Evolutionary conservation across 2,113 vertebrate species (phyloP), one percentile per base, ranked within the genome.

Genomic region (Rhineura floridana): DNA sequence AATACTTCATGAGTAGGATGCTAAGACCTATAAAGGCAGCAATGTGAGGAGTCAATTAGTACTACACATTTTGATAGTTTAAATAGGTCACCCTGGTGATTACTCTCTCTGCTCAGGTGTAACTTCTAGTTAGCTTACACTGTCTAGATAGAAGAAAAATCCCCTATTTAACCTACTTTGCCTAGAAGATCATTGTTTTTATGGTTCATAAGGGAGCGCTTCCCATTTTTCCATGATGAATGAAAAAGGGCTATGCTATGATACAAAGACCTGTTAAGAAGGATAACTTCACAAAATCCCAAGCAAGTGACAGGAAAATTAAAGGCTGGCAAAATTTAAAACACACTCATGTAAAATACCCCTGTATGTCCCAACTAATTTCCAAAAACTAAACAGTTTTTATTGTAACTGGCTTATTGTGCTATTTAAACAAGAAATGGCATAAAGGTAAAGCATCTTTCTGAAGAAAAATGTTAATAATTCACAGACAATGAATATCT

Each of bases 261-360:
- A 70, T 79, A 80, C 86, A 44, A 59, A 63, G 46, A 84, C 0
- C 13, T 52, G 75, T 77, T 83, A 92, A 91, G 50, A 93, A 87
- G 88, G 91, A 93, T 1, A 87, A 84, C 93, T 89, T 81, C 52
- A 65, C 62, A 82, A 70, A 30, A 25, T 36, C 90, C 88, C 52
- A 3, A 73, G 19, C 52, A n/a, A 92, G 89, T 55, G 78, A 11
- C n/a, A 75, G 62, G 85, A 90, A n/a, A 59, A 2, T 33, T n/a
- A 76, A 36, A 44, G 19, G 19, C 0, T 62, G 30, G 33, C 55
- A 63, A 76, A 48, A 79, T 67, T 48, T 36, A 67, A 76, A 39
- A 15, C n/a, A 70, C 25, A 23, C 28, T 11, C 81, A 86, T 36
- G 25, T 39, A 65, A 25, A 78, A 25, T 48, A 10, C 30, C 6